Conservation (phyloP, 2,797 vertebrate species). For the Falco berigora region DNA sequence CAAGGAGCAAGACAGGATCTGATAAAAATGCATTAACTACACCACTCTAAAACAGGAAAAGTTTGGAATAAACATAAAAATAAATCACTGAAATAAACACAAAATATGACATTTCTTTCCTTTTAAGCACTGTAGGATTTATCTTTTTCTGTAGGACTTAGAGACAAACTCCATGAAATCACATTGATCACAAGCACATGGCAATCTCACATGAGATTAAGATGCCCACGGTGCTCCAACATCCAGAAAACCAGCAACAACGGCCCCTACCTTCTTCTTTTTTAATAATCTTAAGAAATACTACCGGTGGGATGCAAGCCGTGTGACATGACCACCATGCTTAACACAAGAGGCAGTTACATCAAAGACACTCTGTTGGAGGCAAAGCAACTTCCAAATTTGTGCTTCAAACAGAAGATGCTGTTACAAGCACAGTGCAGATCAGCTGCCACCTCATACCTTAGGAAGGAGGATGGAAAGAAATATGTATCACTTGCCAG, state of each 20-base stretch:
- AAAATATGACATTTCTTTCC: not conserved
- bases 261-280: too few species aligned
- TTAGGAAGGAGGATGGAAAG: not conserved
- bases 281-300: not conserved
- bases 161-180: not conserved
- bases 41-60: not conserved
- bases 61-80: not conserved
- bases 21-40: not conserved
- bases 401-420: not conserved
- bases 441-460: not conserved
- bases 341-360: not conserved
- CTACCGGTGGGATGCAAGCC: not conserved
- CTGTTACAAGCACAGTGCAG: not conserved
- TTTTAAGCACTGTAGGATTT: not conserved
- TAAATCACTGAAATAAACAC: not conserved
- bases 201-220: not conserved
- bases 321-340: accelerated
- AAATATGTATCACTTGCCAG: accelerated
- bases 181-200: not conserved
- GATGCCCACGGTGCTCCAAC: not conserved
- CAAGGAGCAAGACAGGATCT: not conserved
- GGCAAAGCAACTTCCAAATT: not conserved
- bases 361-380: not conserved
- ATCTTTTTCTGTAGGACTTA: not conserved
- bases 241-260: not conserved